Conservation (phyloP, 2,113 vertebrate genomes). For the Ciconia stormi region DNA sequence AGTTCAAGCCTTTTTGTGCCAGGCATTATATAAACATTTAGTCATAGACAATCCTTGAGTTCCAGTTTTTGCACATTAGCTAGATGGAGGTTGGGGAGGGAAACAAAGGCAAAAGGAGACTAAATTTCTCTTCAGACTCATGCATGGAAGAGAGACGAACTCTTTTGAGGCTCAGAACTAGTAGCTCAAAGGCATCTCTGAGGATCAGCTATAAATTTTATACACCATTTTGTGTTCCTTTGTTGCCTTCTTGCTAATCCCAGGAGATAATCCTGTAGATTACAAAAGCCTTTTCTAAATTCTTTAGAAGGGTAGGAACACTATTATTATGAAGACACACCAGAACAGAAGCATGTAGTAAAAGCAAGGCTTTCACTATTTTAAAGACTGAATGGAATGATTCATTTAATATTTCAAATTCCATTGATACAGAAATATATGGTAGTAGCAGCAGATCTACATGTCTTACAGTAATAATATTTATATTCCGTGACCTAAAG, state of each 20-base stretch:
- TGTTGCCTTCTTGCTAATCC: neutral
- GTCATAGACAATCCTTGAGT: neutral
- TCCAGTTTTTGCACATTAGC: neutral
- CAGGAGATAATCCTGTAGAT: neutral
- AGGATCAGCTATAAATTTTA: neutral
- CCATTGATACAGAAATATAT: neutral
- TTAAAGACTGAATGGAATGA: neutral
- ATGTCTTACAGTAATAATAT: neutral
- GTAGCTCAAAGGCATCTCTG: neutral
- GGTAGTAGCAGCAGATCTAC: neutral
- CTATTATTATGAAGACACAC: neutral
- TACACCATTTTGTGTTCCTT: neutral
- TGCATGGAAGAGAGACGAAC: neutral
- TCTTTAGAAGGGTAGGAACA: neutral
- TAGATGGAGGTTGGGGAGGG: neutral
- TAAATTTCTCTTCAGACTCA: neutral
- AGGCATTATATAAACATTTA: neutral
- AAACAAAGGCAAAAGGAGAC: neutral
- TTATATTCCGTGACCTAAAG: neutral
- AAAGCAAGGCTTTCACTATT: neutral
- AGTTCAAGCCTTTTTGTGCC: neutral
- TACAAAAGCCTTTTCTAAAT: neutral
- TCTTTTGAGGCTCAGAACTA: neutral
- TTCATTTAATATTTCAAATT: neutral
- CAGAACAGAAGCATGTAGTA: neutral